A percentile compares a stretch with the other conserved stretches of the same genome.
Evolutionary conservation across 2,888 invertebrate genomes (phyloP).

Genomic region (Lapara coniferarum): DNA sequence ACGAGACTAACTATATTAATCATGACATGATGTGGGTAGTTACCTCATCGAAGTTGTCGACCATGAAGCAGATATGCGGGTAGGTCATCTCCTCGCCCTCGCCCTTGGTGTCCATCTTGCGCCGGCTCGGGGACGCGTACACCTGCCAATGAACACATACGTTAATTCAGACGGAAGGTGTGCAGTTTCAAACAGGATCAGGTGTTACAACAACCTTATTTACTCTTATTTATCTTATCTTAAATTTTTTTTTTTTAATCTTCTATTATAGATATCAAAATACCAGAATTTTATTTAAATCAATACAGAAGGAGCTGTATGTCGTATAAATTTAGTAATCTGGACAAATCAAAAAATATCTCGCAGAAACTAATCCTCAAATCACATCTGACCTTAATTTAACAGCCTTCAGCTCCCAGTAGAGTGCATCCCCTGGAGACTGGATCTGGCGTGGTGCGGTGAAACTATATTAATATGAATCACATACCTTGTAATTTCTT

Average conservation of each 20-base stretch:
- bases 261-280: too few species aligned
- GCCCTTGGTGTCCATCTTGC: constrained; percentile 99
- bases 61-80: constrained; percentile 99
- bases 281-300: too few species aligned
- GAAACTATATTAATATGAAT: background rate
- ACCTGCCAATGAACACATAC: constrained; percentile 80
- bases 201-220: too few species aligned
- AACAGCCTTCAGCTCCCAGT: background rate
- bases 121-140: constrained; percentile 97
- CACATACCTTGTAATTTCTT: background rate
- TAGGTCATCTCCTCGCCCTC: constrained; percentile 99
- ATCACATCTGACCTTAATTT: background rate
- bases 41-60: constrained; percentile 99
- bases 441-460: background rate
- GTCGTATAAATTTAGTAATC: too few species aligned
- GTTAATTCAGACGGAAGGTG: background rate
- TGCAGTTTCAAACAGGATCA: too few species aligned
- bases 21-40: constrained; percentile 30
- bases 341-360: too few species aligned
- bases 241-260: too few species aligned
- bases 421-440: background rate
- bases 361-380: background rate
- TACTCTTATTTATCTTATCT: too few species aligned
- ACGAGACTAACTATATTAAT: too few species aligned
- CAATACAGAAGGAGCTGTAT: too few species aligned